Evolutionary conservation across 1,140 invertebrate genomes (phyloP).

Genomic region (Colletes latitarsis): DNA sequence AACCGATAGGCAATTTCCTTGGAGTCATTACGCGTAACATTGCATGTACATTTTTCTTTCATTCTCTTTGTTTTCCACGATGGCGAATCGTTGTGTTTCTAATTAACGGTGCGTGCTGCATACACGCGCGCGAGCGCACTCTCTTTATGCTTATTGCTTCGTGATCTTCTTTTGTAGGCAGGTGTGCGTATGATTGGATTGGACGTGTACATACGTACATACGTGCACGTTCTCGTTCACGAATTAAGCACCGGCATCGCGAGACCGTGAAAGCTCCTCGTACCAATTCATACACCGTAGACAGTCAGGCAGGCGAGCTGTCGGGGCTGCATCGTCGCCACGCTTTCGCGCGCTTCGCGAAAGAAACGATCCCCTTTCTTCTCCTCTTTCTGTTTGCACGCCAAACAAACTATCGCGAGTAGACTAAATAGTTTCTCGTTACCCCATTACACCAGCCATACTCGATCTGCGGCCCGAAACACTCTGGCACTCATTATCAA

Average conservation of each 20-base stretch:
- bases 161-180: background rate
- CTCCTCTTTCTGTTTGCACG: no score
- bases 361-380: conserved; percentile 18
- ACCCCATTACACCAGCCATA: background rate
- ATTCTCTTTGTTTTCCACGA: background rate
- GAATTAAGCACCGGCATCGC: background rate
- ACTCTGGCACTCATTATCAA: no score
- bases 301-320: conserved; percentile 3
- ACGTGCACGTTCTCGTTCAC: background rate
- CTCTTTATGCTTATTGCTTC: background rate
- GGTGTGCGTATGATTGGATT: background rate
- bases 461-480: no score
- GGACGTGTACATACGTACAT: background rate
- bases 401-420: no score
- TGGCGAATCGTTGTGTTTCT: conserved; percentile 3
- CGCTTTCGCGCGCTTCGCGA: conserved; percentile 42
- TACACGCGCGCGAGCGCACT: background rate
- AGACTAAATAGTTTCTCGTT: background rate
- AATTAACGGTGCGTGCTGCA: conserved; percentile 22
- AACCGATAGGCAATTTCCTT: background rate
- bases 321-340: conserved; percentile 2
- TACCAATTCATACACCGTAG: background rate
- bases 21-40: background rate
- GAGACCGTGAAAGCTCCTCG: conserved; percentile 30
- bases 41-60: background rate